Conservation (phyloP, 2,113 vertebrate species). For the Microcebus tavaratra region DNA sequence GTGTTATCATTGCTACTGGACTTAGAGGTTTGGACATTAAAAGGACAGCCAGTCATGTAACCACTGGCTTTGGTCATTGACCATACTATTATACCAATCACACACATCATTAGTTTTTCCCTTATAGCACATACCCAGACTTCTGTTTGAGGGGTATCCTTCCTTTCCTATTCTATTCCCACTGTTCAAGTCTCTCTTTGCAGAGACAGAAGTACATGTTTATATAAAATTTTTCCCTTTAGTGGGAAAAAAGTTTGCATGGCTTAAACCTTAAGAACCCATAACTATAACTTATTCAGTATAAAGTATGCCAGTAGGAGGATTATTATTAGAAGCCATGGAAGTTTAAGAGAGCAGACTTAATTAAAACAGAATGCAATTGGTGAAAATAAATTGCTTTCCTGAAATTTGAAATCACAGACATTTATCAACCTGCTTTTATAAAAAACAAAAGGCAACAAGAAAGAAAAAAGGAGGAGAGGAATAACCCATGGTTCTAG, state of each 20-base stretch:
- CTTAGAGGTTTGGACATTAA: neutral
- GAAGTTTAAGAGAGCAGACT: conserved; percentile 25
- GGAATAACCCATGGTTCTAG: neutral
- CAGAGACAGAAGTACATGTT: neutral
- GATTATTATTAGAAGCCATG: neutral
- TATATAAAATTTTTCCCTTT: neutral
- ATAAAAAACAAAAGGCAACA: conserved; percentile 32
- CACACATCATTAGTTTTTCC: neutral
- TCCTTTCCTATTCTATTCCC: neutral
- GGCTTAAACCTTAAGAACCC: neutral
- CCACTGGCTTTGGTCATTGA: neutral
- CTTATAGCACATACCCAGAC: neutral
- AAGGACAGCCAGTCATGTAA: neutral
- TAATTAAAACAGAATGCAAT: conserved; percentile 7
- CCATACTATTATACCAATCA: neutral
- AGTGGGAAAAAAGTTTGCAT: neutral
- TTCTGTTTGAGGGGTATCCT: neutral
- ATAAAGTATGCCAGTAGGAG: neutral
- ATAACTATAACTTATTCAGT: neutral
- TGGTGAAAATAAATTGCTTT: neutral
- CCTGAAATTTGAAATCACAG: conserved; percentile 21
- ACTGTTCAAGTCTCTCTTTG: neutral
- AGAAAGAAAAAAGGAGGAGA: neutral
- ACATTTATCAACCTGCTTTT: conserved; percentile 18
- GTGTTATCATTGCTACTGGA: neutral